Evolutionary conservation across 2,113 vertebrate species (phyloP), one percentile per base, ranked within the genome.

Genomic region (Ivindomyrus marchei): DNA sequence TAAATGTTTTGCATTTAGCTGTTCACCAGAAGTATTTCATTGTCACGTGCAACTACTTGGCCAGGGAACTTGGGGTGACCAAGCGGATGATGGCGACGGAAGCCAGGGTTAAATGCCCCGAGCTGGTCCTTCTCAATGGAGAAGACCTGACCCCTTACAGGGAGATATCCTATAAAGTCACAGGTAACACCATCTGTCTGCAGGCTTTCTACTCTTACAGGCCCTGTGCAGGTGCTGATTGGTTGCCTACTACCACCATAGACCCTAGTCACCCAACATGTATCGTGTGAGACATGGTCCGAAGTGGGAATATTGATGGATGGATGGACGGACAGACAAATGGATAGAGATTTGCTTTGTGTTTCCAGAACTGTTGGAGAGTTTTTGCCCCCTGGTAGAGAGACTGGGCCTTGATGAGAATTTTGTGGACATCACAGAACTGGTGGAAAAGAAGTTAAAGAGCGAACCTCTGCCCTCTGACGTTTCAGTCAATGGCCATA

Each of bases 381-480:
- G 96, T 31, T 97, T 97, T 93, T 96, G 94, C 93, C 96, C 96
- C 0, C 88, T 96, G 70, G 98, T 99, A n/a, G 97, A 99, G 91
- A 95, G 97, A 88, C 96, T 98, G 31, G 97, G 97, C 42, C 97
- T 98, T 91, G 98, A 99, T 91, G 98, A 99, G 93, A 98, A 99
- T 93, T 99, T 97, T 92, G 90, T 99, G 93, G 98, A 99, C 49
- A 1, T 97, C 91, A 98, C 97, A 27, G 95, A 97, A 89, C 90
- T 97, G 11, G 96, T 98, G 10, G 96, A 97, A 89, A 95, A 89
- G 42, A 96, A 94, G 91, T 90, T 97, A 0, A 92, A 92, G 13
- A 77, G 92, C 53, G 92, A 89, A 4, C 66, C 90, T 0, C 91
- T 90, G 0, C 85, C 91, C 36, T 47, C 89, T 52, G 27, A 84